Evolutionary conservation across 2,113 vertebrate genomes (phyloP).

Genomic region (Piaya cayana): DNA sequence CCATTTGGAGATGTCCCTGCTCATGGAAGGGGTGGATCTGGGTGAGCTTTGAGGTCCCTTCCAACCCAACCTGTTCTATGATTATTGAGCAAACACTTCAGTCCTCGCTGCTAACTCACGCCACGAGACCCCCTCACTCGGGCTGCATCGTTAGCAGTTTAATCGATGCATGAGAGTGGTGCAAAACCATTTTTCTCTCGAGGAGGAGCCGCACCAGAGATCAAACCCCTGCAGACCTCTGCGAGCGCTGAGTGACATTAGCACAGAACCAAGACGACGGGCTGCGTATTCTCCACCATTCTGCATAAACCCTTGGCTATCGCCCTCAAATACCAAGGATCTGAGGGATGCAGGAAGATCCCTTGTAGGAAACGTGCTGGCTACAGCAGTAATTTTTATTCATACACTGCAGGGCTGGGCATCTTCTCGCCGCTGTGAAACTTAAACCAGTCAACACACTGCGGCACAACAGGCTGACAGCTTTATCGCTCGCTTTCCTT

Average conservation of each 20-base stretch:
- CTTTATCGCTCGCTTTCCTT: background rate
- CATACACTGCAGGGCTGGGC: constrained; percentile 24
- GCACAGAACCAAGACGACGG: background rate
- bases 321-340: background rate
- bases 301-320: background rate
- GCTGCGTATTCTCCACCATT: background rate
- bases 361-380: background rate
- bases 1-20: too few relatives aligned
- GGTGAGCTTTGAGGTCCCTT: too few relatives aligned
- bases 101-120: background rate
- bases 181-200: constrained; percentile 2
- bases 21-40: too few relatives aligned
- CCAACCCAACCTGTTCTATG: too few relatives aligned
- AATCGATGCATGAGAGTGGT: background rate
- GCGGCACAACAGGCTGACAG: background rate
- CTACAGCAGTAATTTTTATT: background rate
- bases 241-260: background rate
- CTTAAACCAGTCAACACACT: background rate
- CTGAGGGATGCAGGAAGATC: background rate
- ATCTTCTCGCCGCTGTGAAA: background rate
- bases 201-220: background rate
- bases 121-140: background rate
- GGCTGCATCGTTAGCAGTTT: background rate
- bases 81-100: background rate
- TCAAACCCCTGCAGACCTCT: constrained; percentile 13